Base-by-base conservation (phyloP, 2,797 vertebrate species). In the Poeciliopsis gracilis region DNA sequence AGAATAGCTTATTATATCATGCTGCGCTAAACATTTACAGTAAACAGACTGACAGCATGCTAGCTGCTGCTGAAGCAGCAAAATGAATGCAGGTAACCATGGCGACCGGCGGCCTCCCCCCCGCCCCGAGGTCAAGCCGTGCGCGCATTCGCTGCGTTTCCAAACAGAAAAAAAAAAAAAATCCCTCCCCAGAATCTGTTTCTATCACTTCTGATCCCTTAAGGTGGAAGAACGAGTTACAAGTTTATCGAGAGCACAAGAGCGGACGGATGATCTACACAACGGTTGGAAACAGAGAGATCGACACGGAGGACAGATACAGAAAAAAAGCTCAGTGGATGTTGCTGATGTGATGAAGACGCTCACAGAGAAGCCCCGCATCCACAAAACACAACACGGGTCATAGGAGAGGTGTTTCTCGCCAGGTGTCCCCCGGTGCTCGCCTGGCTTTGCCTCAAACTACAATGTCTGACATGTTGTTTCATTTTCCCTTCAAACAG, bases 381-480 rank as follows among this genome's bases (percentile, higher is more conserved):
- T 88, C 79, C 83, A 90, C 79, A 89, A 90, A 90, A 59, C 72
- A 55, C 73, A 84, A 81, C n/a, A 8, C 33, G 80, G 87, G 88
- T 86, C 79, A 89, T 85, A 89, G 43, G 81, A 73, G 76, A 89
- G 77, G 77, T 74, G 79, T 83, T 90, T 88, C 75, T 84, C 20
- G 1, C 76, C 91, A 86, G 88, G 88, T 88, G 83, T 90, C 83
- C 80, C 89, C 72, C n/a, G 76, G 91, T 85, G 91, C 74, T 77
- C 8, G 11, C 49, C 0, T 4, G 78, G 85, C 77, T 80, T 90
- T 70, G 87, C 89, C 90, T 89, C 88, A 80, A 91, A 91, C 91
- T 84, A 87, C 75, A 63, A 75, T 55, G 77, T 81, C 81, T 81
- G 82, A 84, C 86, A 91, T 78, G 83, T 89, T 78, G 83, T 89